These are phyloP conservation scores for Tyrophagus putrescentiae DNA, from an alignment of 1,140 invertebrate genomes.

Conservation along the genomic window DNA sequence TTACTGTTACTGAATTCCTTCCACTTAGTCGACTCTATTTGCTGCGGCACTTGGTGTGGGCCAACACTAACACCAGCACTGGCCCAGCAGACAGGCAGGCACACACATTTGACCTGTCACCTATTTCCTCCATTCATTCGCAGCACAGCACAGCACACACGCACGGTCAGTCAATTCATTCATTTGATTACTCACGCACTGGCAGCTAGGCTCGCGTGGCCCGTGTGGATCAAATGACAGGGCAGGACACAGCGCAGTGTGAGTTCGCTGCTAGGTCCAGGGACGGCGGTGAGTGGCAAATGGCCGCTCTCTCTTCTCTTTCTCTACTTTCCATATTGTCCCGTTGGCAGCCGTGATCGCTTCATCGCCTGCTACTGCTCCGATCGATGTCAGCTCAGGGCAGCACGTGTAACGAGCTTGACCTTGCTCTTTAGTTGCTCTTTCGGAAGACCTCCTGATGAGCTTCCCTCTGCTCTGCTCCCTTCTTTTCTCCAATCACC, in stretches of 20 bases:
- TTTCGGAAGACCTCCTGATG: conserved; percentile 5
- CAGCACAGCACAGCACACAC: too few species aligned
- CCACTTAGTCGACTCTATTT: conserved; percentile 4
- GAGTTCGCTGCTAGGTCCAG: not conserved
- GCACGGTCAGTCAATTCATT: too few species aligned
- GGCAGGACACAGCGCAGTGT: too few species aligned
- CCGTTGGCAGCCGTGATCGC: too few species aligned
- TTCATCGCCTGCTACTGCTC: not conserved
- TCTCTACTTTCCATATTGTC: too few species aligned
- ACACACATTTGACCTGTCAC: not conserved
- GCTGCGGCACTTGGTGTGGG: too few species aligned
- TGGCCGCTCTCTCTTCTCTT: not conserved
- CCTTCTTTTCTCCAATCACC: too few species aligned
- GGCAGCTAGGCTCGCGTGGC: not conserved
- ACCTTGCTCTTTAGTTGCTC: not conserved
- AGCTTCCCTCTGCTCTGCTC: not conserved
- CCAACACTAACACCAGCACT: not conserved
- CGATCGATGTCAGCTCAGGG: not conserved
- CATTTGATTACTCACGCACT: not conserved
- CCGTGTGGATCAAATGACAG: not conserved
- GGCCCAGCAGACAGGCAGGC: not conserved
- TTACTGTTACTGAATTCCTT: too few species aligned
- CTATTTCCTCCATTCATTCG: too few species aligned
- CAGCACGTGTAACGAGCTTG: conserved; percentile 4
- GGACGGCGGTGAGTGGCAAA: not conserved